Evolutionary conservation across 2,797 vertebrate genomes (phyloP).

Genomic region (Pseudochromis fuscus): DNA sequence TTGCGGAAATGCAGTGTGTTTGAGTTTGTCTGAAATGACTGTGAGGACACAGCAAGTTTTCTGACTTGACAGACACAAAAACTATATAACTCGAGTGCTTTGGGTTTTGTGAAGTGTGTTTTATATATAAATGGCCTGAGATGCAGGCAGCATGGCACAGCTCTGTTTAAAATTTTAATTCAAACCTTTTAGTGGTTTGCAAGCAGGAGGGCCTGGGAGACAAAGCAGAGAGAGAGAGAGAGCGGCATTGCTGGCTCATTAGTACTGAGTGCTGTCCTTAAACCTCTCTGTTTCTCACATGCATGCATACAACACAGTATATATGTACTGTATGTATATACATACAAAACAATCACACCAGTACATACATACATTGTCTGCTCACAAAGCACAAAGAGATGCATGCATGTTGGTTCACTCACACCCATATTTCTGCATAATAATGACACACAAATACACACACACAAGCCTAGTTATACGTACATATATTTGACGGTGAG

Average conservation of each 20-base stretch:
- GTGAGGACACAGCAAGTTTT: constrained; percentile 17
- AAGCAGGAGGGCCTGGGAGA: constrained; percentile 75
- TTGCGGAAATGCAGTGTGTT: constrained; percentile 1
- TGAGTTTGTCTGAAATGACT: not conserved
- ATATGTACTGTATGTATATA: not conserved
- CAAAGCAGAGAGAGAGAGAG: constrained; percentile 56
- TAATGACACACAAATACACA: not conserved
- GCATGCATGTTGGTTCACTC: not conserved
- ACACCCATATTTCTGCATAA: not conserved
- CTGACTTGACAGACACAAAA: constrained; percentile 41
- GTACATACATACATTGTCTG: not conserved
- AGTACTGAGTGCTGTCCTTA: constrained; percentile 61
- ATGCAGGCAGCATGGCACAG: constrained; percentile 58
- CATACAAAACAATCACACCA: not conserved
- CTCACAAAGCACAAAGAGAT: constrained; percentile 2
- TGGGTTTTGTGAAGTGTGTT: constrained; percentile 55
- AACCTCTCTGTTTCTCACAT: constrained; percentile 28
- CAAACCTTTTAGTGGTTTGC: constrained; percentile 84
- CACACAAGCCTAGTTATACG: not conserved
- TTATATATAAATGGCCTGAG: constrained; percentile 77
- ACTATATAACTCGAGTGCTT: constrained; percentile 54
- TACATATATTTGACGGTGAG: not conserved
- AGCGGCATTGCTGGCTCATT: constrained; percentile 71
- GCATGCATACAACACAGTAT: not conserved
- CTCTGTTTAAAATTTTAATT: constrained; percentile 84